phyloP scores from a whole-genome alignment of 92 coral and sea anemone genomes.

The Paragorgia papillata region DNA sequence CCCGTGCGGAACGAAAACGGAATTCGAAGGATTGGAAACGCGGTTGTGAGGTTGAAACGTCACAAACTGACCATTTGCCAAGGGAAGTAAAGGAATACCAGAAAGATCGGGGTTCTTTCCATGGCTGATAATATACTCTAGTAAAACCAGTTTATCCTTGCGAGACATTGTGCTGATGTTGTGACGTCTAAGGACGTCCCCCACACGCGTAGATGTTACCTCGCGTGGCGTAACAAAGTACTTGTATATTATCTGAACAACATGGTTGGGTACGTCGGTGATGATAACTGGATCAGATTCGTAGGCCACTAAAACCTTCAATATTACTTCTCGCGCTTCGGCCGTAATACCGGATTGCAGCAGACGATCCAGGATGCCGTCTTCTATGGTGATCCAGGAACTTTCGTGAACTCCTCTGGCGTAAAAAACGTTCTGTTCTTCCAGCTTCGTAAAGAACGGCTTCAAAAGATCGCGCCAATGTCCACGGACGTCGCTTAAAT shows the following conservation, averaged over 20 bases:
- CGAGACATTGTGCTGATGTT: conserved; percentile 8
- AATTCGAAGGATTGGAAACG: conserved; percentile 2
- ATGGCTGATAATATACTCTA: conserved; percentile 47
- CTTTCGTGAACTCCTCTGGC: conserved; percentile 21
- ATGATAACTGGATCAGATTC: conserved; percentile 13
- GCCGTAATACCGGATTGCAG: conserved; percentile 8
- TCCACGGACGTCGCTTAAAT: conserved; percentile 70
- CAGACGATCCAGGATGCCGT: conserved; percentile 32
- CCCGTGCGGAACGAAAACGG: conserved; percentile 41
- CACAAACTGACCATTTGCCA: conserved; percentile 44
- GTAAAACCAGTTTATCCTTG: conserved; percentile 37
- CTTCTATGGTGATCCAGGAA: conserved; percentile 35
- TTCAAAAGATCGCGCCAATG: conserved; percentile 82
- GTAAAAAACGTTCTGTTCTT: conserved; percentile 10
- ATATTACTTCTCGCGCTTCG: conserved; percentile 1
- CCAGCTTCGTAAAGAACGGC: conserved; percentile 49
- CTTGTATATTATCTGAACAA: conserved; percentile 31
- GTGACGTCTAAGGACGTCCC: conserved; percentile 57
- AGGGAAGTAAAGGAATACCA: conserved; percentile 53
- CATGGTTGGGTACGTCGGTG: conserved; percentile 43
- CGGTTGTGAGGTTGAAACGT: conserved; percentile 26
- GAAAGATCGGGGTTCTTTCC: conserved; percentile 4
- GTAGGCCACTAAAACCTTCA: conserved; percentile 2
- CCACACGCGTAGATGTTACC: conserved; percentile 74
- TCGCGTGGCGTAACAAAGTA: conserved; percentile 8